These are phyloP conservation scores for Anadara kagoshimensis DNA, from an alignment of 1,140 invertebrate genomes.

Conservation along the genomic window DNA sequence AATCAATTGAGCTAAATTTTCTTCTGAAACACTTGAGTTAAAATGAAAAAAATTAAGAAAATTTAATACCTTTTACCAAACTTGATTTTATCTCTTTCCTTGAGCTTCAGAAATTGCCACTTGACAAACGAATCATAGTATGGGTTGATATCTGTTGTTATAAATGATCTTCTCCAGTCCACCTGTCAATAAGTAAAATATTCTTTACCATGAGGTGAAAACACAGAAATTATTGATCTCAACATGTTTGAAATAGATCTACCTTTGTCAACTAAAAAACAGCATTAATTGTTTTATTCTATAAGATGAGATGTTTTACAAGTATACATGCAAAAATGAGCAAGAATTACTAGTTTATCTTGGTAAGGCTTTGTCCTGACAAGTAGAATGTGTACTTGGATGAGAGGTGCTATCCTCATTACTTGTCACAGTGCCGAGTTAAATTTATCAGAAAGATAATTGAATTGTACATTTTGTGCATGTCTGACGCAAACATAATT, in stretches of 20 bases:
- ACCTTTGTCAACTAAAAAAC: not conserved
- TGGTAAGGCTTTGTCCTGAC: too few species aligned
- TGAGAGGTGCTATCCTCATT: too few species aligned
- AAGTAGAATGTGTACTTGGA: too few species aligned
- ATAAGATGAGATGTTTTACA: too few species aligned
- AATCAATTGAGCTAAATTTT: too few species aligned
- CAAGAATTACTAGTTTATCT: not conserved
- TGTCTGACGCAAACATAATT: too few species aligned
- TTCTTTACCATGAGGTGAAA: not conserved
- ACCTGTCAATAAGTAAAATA: conserved; percentile 76
- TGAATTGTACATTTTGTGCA: too few species aligned
- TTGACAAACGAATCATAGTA: conserved; percentile 98
- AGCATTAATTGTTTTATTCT: too few species aligned
- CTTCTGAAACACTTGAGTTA: too few species aligned
- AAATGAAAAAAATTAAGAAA: not conserved
- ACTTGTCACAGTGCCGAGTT: too few species aligned
- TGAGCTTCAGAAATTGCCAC: conserved; percentile 97
- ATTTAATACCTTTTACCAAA: conserved; percentile 90
- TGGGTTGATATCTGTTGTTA: conserved; percentile 98
- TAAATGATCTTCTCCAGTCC: conserved; percentile 97
- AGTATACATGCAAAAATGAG: not conserved
- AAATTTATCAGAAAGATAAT: too few species aligned
- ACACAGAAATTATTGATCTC: not conserved
- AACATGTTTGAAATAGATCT: not conserved
- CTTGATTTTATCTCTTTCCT: conserved; percentile 90